phyloP scores from a whole-genome alignment of 2,888 invertebrate species.

The Glaucopsyche alexis region DNA sequence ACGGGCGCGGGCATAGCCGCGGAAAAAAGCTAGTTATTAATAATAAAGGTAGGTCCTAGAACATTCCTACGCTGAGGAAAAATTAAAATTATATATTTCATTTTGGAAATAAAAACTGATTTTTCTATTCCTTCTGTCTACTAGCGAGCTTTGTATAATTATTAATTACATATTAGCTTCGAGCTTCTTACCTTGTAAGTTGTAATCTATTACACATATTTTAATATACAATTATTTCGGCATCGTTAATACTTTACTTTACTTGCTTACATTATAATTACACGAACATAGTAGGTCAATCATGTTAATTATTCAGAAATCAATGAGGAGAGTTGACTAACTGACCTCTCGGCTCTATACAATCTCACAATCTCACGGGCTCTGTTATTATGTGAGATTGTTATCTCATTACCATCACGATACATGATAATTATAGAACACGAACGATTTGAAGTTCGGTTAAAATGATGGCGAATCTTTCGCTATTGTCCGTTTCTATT shows the following conservation, averaged over 20 bases:
- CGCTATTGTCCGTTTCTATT: no score
- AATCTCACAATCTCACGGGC: slow-evolving; percentile 15
- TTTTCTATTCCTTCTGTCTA: no score
- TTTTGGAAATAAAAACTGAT: no score
- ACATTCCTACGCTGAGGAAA: no score
- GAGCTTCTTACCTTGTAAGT: no score
- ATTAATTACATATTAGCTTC: no score
- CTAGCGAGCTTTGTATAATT: no score
- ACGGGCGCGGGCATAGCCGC: no score
- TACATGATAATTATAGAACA: slow-evolving; percentile 9
- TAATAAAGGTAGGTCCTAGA: no score
- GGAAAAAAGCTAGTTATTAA: no score
- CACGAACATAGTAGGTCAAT: slow-evolving; percentile 10
- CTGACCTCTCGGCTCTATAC: slow-evolving; percentile 1
- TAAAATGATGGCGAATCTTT: no score
- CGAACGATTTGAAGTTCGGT: background rate
- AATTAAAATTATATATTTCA: no score
- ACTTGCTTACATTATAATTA: background rate
- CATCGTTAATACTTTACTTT: background rate
- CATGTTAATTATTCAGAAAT: slow-evolving; percentile 11
- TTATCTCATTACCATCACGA: slow-evolving; percentile 16
- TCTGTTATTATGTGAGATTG: background rate
- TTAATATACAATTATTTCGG: background rate
- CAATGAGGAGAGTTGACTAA: slow-evolving; percentile 17
- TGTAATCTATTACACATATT: background rate